phyloP scores from a whole-genome alignment of 1,140 invertebrate species.

The Zaprionus kolodkinae region DNA sequence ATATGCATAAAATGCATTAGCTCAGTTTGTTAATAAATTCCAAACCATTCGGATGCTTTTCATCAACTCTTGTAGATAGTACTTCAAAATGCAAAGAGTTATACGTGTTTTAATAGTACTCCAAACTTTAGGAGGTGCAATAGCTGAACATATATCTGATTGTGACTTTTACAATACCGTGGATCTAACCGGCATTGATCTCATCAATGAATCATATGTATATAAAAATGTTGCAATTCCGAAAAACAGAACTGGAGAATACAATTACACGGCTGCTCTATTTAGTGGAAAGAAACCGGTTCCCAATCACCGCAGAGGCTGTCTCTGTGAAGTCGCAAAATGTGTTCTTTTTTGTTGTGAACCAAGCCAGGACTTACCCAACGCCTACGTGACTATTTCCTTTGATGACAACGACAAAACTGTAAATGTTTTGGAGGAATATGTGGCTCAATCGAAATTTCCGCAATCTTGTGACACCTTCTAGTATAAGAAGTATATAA shows the following conservation, averaged over 20 bases:
- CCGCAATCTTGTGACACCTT: neutral
- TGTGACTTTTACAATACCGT: slow-evolving; percentile 12
- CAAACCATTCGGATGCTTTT: neutral
- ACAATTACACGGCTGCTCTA: neutral
- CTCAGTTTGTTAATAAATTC: neutral
- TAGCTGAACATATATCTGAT: neutral
- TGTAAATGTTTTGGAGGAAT: neutral
- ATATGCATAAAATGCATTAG: neutral
- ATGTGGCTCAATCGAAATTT: neutral
- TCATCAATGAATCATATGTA: slow-evolving; percentile 4
- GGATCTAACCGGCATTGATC: neutral
- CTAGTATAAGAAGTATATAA: too few relatives aligned
- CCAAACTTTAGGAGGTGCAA: neutral
- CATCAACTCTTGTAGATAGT: neutral
- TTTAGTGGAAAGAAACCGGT: neutral
- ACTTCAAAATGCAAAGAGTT: neutral
- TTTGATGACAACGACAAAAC: neutral
- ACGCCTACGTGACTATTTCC: neutral
- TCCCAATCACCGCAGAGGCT: neutral
- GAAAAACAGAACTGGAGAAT: neutral
- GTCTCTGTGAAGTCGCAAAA: slow-evolving; percentile 1
- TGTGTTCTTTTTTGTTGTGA: slow-evolving; percentile 14
- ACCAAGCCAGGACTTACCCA: neutral
- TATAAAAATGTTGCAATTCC: slow-evolving; percentile 14
- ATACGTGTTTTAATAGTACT: neutral